Evolutionary conservation across 2,797 vertebrate species (phyloP).

Genomic region (Acrossocheilus wenchowensis): DNA sequence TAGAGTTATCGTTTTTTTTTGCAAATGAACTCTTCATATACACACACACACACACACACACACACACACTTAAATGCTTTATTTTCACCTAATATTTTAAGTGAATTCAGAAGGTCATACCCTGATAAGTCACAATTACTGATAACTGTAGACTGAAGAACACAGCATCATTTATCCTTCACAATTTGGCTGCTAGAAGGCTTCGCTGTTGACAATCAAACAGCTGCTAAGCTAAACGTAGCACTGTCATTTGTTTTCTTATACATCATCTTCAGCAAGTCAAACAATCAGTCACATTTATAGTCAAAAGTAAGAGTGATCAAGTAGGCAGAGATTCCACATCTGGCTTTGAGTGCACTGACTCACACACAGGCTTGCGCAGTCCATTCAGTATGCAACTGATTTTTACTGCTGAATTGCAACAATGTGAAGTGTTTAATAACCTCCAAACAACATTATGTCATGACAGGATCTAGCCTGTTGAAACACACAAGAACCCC

Average conservation of each 20-base stretch:
- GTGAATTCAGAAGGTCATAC: too few species aligned
- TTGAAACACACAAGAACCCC: background rate
- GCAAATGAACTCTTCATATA: too few species aligned
- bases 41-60: too few species aligned
- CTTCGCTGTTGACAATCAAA: too few species aligned
- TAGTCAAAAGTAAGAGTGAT: background rate
- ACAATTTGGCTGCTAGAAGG: background rate
- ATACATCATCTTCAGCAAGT: background rate
- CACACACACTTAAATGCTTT: too few species aligned
- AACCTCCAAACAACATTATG: background rate
- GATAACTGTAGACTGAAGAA: too few species aligned
- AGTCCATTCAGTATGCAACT: background rate
- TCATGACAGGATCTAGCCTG: background rate
- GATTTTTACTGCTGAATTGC: background rate
- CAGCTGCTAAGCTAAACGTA: background rate
- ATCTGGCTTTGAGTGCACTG: background rate
- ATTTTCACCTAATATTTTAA: too few species aligned
- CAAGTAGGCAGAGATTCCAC: background rate
- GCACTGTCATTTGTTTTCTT: background rate
- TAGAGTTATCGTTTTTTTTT: too few species aligned
- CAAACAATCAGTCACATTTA: background rate
- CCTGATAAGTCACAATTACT: too few species aligned
- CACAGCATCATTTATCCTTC: background rate
- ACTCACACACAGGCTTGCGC: background rate
- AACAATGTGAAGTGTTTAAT: conserved; percentile 5